A percentile compares a stretch with the other conserved stretches of the same genome.
Evolutionary conservation across 2,113 vertebrate species (phyloP).

Genomic region (Lipophrys pholis): DNA sequence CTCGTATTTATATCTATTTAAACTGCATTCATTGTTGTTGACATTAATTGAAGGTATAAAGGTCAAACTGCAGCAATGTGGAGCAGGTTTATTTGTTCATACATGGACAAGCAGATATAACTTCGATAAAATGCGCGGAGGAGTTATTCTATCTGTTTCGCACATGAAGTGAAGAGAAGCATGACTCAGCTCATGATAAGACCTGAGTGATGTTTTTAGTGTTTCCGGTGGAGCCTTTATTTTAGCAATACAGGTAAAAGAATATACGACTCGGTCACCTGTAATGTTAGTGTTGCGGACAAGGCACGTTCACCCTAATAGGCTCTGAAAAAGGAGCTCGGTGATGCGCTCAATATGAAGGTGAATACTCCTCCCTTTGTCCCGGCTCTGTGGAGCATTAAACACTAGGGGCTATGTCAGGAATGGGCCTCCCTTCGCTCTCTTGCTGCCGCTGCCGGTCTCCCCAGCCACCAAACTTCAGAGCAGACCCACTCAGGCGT

Average conservation of each 20-base stretch:
- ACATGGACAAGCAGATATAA: not conserved
- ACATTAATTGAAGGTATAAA: too few species aligned
- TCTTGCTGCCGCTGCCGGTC: constrained; percentile 41
- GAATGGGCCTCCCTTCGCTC: constrained; percentile 59
- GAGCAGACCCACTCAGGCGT: constrained; percentile 68
- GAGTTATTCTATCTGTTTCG: not conserved
- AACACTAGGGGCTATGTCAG: constrained; percentile 67
- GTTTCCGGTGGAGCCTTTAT: constrained; percentile 3
- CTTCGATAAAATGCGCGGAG: not conserved
- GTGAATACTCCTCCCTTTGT: constrained; percentile 70
- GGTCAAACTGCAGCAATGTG: too few species aligned
- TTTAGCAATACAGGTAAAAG: too few species aligned
- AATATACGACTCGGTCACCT: not conserved
- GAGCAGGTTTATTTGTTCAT: too few species aligned
- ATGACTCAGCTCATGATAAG: not conserved
- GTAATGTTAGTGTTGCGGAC: not conserved
- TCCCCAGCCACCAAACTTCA: constrained; percentile 65
- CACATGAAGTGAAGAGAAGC: not conserved
- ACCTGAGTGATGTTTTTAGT: not conserved
- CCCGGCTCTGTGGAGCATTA: constrained; percentile 66
- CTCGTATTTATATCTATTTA: too few species aligned
- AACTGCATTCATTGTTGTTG: too few species aligned
- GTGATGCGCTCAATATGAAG: constrained; percentile 45
- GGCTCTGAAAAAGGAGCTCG: constrained; percentile 32
- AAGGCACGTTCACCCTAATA: not conserved